Conservation (phyloP, 2,797 vertebrate species). For the Catamblyrhynchus diadema region DNA sequence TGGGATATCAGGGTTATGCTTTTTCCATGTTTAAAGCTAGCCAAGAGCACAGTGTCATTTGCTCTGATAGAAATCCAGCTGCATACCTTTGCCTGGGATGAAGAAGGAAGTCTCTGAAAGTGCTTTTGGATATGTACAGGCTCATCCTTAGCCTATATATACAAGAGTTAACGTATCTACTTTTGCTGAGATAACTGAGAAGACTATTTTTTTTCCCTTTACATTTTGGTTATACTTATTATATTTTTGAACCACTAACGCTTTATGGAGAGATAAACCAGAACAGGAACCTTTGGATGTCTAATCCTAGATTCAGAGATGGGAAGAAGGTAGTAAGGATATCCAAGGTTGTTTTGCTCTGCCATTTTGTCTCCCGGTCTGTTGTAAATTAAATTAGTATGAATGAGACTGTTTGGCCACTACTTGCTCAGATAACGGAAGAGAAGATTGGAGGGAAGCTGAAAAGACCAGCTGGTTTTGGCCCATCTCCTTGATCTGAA, state of each 20-base stretch:
- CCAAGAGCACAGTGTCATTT: not conserved
- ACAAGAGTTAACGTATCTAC: not conserved
- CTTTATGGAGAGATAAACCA: not conserved
- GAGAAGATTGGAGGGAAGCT: not conserved
- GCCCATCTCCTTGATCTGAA: not conserved
- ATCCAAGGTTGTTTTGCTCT: not conserved
- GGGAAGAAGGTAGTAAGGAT: not conserved
- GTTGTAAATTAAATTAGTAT: not conserved
- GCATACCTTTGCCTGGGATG: not conserved
- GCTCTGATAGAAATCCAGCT: not conserved
- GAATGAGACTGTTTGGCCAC: not conserved
- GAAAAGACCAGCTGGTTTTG: not conserved
- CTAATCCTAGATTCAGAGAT: not conserved
- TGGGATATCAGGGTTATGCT: not conserved
- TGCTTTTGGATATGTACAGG: not conserved
- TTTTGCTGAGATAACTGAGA: not conserved
- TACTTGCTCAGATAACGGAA: accelerated
- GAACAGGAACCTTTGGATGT: not conserved
- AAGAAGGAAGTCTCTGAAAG: not conserved
- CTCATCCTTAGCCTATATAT: not conserved
- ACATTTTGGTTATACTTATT: not conserved
- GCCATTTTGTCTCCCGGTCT: not conserved
- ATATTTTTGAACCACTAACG: not conserved
- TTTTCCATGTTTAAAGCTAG: not conserved
- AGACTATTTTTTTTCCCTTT: not conserved